These are phyloP conservation scores for Malacoraja senta DNA, from an alignment of 2,797 vertebrate species.

Conservation along the genomic window DNA sequence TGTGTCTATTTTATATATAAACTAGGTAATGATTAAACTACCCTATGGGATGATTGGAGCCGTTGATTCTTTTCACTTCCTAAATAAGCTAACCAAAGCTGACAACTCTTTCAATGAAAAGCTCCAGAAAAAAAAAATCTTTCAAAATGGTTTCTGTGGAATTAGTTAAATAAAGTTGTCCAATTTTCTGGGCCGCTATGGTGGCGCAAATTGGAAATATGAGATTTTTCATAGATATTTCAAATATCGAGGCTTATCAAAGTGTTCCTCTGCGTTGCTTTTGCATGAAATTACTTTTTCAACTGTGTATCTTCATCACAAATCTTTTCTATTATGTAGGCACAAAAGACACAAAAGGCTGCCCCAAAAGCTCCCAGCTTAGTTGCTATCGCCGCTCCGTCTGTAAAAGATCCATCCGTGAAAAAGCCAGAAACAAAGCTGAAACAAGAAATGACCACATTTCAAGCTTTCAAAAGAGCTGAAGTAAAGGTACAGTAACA, in stretches of 20 bases:
- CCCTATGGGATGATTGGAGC: not conserved
- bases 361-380: constrained; percentile 81
- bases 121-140: not conserved
- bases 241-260: not conserved
- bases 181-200: not conserved
- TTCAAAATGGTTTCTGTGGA: not conserved
- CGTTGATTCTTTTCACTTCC: not conserved
- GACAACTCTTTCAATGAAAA: not conserved
- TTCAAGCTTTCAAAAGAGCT: constrained; percentile 91
- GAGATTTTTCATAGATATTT: not conserved
- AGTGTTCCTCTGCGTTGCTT: too few species aligned
- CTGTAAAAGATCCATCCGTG: constrained; percentile 84
- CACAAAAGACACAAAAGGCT: constrained; percentile 88
- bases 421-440: constrained; percentile 87
- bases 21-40: too few species aligned
- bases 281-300: not conserved
- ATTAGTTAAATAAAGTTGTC: not conserved
- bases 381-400: constrained; percentile 70
- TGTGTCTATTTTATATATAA: too few species aligned
- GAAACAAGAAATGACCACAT: constrained; percentile 80
- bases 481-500: constrained; percentile 79
- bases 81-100: not conserved
- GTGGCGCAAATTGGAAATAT: too few species aligned
- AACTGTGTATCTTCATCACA: not conserved
- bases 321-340: constrained; percentile 56